Base-by-base conservation (phyloP, 2,797 vertebrate genomes). In the Crocidura indochinensis region DNA sequence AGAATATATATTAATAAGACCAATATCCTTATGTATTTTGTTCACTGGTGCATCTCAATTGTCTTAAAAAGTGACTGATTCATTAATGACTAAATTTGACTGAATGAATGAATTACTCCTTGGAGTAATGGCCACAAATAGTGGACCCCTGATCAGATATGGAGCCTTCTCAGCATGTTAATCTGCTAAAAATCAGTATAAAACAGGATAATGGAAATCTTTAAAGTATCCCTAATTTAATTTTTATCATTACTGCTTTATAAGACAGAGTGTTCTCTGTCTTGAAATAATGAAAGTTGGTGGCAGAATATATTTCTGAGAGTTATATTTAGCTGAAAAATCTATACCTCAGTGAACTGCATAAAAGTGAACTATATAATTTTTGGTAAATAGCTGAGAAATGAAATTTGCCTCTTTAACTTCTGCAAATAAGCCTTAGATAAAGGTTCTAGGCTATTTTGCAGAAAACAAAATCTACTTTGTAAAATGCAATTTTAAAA, bases 401-500 rank as follows among this genome's bases (percentile, higher is more conserved):
- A 85, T 92, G 20, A 85, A 76, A 85, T 67, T 27, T 90, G 17
- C 6, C 3, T 88, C 11, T 90, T 83, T 82, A 94, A 77, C 67
- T 80, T 20, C 26, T 47, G 20, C 6, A 71, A 76, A 69, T 80
- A 92, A 93, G 1, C 24, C 91, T 83, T 92, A 31, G 20, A 27
- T 84, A 75, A 84, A 87, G 8, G 27, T 91, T 92, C 53, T 74
- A 67, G 47, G 49, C 60, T 88, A n/a, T 47, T 83, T 81, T 47
- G 10, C 86, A 91, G 87, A 88, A 82, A 89, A 92, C 4, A 72
- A 87, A 64, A 76, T 60, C 47, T 75, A 26, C 60, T 91, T 95
- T 77, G 47, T 71, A 84, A 68, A 93, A 80, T 67, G 2, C 1
- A 76, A 85, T 88, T 92, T 94, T 60, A 64, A 92, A 95, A 93